Evolutionary conservation across 2,888 invertebrate genomes (phyloP).

Genomic region (Argyresthia goedartella): DNA sequence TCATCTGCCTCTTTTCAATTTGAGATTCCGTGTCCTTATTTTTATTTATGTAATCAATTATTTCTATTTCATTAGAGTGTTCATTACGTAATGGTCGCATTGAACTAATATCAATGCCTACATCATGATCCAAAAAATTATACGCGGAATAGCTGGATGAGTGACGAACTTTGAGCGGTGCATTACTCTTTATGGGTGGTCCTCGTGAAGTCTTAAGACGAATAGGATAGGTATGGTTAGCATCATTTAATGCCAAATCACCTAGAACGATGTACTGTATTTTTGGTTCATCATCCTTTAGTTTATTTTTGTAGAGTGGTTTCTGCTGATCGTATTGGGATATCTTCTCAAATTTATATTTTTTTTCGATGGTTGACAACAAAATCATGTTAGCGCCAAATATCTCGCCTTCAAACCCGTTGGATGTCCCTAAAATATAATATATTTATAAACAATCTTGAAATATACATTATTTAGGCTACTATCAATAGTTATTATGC

Average conservation of each 20-base stretch:
- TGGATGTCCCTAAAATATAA: conserved; percentile 58
- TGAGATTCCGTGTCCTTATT: background rate
- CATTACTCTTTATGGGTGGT: no score
- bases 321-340: conserved; percentile 22
- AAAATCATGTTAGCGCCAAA: conserved; percentile 76
- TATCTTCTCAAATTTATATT: conserved; percentile 28
- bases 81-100: background rate
- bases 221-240: no score
- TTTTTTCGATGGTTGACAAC: conserved; percentile 65
- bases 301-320: conserved; percentile 33
- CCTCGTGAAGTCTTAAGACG: no score
- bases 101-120: background rate
- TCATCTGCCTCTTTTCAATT: background rate
- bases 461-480: background rate
- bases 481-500: background rate
- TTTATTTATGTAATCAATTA: conserved; percentile 30
- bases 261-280: no score
- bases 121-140: background rate
- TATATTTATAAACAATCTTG: conserved; percentile 1
- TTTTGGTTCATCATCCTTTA: conserved; percentile 14
- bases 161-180: no score
- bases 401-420: conserved; percentile 77
- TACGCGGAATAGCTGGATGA: no score
- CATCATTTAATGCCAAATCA: no score
- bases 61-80: conserved; percentile 5